Evolutionary conservation across 2,888 invertebrate species (phyloP).

Genomic region (Ptilodon capucinus): DNA sequence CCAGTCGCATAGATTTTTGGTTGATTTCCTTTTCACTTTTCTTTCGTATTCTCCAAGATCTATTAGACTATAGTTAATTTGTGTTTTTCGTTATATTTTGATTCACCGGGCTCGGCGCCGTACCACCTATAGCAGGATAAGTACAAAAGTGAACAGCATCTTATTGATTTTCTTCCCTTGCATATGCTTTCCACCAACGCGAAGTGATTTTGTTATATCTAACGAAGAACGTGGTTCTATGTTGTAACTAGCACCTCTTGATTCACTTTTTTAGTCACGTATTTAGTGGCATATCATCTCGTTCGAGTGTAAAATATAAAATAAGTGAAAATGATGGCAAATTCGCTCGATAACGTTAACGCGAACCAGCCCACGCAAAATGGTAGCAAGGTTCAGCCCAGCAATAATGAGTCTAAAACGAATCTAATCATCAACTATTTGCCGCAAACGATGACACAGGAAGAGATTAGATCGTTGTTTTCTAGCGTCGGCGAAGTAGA

Average conservation of each 20-base stretch:
- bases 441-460: slow-evolving; percentile 99
- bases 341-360: slow-evolving; percentile 78
- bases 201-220: slow-evolving; percentile 72
- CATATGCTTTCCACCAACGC: slow-evolving; percentile 82
- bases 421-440: slow-evolving; percentile 99
- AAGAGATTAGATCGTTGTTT: slow-evolving; percentile 96
- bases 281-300: slow-evolving; percentile 58
- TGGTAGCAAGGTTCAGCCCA: slow-evolving; percentile 86
- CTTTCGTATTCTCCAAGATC: slow-evolving; percentile 77
- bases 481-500: slow-evolving; percentile 98
- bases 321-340: slow-evolving; percentile 79
- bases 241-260: slow-evolving; percentile 57
- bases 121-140: slow-evolving; percentile 70
- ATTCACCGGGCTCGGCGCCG: slow-evolving; percentile 68
- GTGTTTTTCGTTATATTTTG: slow-evolving; percentile 73
- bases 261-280: slow-evolving; percentile 45
- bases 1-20: slow-evolving; percentile 82
- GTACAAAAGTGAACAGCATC: slow-evolving; percentile 80
- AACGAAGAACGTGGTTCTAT: slow-evolving; percentile 52
- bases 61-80: slow-evolving; percentile 78
- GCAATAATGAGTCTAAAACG: slow-evolving; percentile 96
- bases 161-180: slow-evolving; percentile 83
- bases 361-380: slow-evolving; percentile 86
- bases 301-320: slow-evolving; percentile 58
- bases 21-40: slow-evolving; percentile 83